Evolutionary conservation across 2,113 vertebrate species (phyloP).

Genomic region (Leucoraja erinaceus): DNA sequence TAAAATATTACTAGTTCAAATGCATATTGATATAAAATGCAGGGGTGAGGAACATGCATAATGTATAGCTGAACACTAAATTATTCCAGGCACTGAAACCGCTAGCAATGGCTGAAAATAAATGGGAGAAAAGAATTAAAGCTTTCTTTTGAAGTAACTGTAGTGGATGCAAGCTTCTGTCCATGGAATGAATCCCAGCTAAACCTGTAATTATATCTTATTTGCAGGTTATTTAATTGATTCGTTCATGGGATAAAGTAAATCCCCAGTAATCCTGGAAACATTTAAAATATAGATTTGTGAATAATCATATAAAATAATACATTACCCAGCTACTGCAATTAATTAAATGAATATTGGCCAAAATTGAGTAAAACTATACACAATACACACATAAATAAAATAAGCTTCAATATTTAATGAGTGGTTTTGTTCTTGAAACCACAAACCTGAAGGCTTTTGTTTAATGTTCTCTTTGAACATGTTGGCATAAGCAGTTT

Average conservation of each 20-base stretch:
- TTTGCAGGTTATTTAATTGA: background rate
- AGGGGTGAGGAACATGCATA: background rate
- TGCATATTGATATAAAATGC: background rate
- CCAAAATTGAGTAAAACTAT: background rate
- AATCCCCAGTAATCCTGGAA: background rate
- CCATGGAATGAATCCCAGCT: background rate
- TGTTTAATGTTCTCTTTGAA: background rate
- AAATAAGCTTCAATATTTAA: conserved; percentile 12
- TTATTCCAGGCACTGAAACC: background rate
- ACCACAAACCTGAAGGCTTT: background rate
- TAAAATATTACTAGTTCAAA: too few relatives aligned
- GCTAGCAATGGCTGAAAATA: background rate
- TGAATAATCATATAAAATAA: background rate
- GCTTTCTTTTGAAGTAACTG: background rate
- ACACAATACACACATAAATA: background rate
- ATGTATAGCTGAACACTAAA: background rate
- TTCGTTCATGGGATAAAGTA: background rate
- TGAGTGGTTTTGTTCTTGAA: conserved; percentile 29
- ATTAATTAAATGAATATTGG: background rate
- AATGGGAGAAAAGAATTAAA: background rate
- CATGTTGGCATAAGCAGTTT: background rate
- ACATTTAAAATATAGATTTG: background rate
- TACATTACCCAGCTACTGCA: too few relatives aligned
- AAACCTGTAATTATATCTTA: background rate
- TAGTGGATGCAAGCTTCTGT: background rate